phyloP scores from a whole-genome alignment of 1,140 invertebrate species.

The Meloidogyne floridensis region DNA sequence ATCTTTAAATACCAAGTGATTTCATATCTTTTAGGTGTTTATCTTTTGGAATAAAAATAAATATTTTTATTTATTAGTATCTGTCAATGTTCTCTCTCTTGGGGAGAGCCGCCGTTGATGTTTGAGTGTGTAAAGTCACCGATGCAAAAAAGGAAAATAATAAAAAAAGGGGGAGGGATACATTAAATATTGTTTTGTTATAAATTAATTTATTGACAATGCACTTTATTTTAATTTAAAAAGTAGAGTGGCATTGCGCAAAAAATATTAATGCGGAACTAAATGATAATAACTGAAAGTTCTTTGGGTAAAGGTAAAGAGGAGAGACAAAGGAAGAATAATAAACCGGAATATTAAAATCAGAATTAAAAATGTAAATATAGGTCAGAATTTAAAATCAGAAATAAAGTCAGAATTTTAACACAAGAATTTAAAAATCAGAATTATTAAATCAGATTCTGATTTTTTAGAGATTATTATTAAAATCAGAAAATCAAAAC shows the following conservation, averaged over 20 bases:
- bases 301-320: not conserved
- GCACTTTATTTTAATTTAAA: not conserved
- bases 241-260: not conserved
- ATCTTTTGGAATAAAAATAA: not conserved
- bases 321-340: not conserved
- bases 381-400: no score
- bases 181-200: not conserved
- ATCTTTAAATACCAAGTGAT: not conserved
- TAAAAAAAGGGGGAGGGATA: not conserved
- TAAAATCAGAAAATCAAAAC: no score
- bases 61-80: not conserved
- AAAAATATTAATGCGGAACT: not conserved
- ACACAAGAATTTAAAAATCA: no score
- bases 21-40: not conserved
- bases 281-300: not conserved
- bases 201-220: not conserved
- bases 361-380: not conserved
- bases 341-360: not conserved
- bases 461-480: no score
- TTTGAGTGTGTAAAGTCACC: not conserved
- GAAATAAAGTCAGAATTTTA: no score
- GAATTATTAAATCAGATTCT: no score
- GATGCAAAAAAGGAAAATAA: not conserved
- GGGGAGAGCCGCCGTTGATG: no score
- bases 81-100: not conserved